Percentiles rank a stretch among this genome's conserved stretches.
These are phyloP conservation scores for Melieria crassipennis DNA, from an alignment of 2,888 invertebrate genomes.

Conservation along the genomic window DNA sequence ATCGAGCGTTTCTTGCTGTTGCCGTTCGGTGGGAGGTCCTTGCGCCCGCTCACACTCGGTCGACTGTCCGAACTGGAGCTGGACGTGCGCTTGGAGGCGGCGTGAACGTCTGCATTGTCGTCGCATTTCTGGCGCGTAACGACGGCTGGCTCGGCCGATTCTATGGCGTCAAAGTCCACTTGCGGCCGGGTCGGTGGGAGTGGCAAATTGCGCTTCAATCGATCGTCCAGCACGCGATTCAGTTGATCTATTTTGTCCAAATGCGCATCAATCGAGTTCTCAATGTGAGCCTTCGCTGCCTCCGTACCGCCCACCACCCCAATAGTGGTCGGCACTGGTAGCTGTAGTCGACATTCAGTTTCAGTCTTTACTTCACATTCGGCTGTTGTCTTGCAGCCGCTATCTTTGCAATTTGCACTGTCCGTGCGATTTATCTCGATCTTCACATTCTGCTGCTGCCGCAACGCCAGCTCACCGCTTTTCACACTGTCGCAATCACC, in stretches of 20 bases:
- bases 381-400: not conserved
- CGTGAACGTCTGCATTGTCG: slow-evolving; percentile 37
- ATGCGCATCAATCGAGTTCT: slow-evolving; percentile 63
- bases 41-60: slow-evolving; percentile 44
- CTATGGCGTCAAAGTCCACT: slow-evolving; percentile 57
- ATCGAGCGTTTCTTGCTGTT: slow-evolving; percentile 60
- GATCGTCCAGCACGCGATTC: slow-evolving; percentile 62
- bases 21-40: slow-evolving; percentile 17
- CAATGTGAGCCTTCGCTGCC: slow-evolving; percentile 33
- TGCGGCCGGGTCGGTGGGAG: slow-evolving; percentile 24
- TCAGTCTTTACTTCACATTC: slow-evolving; percentile 8
- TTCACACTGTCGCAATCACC: slow-evolving; percentile 42
- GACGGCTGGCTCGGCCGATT: slow-evolving; percentile 44
- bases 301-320: not conserved
- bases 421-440: slow-evolving; percentile 56
- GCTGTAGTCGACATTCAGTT: slow-evolving; percentile 4
- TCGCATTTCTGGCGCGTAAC: slow-evolving; percentile 39
- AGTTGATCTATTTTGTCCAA: slow-evolving; percentile 63
- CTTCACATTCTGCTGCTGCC: slow-evolving; percentile 46
- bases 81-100: slow-evolving; percentile 55
- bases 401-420: slow-evolving; percentile 25
- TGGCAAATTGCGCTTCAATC: slow-evolving; percentile 56
- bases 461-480: slow-evolving; percentile 42
- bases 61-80: slow-evolving; percentile 60
- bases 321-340: not conserved